Base-by-base conservation (phyloP, 2,113 vertebrate genomes). In the Empidonax traillii region DNA sequence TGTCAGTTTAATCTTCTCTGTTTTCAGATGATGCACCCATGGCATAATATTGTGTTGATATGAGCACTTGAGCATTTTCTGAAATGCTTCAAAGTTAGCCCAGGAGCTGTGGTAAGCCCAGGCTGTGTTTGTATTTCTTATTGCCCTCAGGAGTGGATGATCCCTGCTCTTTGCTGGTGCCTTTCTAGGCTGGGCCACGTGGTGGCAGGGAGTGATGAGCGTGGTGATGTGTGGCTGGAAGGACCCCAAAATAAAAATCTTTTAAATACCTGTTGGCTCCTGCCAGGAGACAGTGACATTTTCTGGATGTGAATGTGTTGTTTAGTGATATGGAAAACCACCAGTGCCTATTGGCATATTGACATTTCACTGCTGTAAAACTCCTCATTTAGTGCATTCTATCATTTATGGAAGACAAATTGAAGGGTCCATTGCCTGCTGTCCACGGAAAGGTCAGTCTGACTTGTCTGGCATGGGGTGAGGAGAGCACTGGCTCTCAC, bases 401-500 rank as follows among this genome's bases (percentile, higher is more conserved):
- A 3, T 16, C 28, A 10, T 74, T 71, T 87, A 6, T 46, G 1
- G 3, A 3, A 5, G 68, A 10, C 28, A 55, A n/a, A 52, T 8
- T 20, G 39, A 55, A 84, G 68, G 24, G 14, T 56, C 76, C 3
- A 2, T 41, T 5, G 6, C 49, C 59, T 6, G 3, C 9, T 56
- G 58, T 25, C 59, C 37, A 8, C 0, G 0, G 63, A 44, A 89
- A 81, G 61, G 43, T 63, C 37, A 49, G 31, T 35, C 27, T 28
- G 18, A 7, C 0, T 0, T 1, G 0, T 22, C 41, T 69, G 55
- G 13, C 1, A 2, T 12, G 37, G 37, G 62, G 35, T 2, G 1
- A 35, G 67, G 47, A 39, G 7, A 47, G 7, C 1, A 1, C 66
- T 83, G 62, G 49, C 31, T 65, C 59, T 67, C 0, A 0, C 44